phyloP scores from a whole-genome alignment of 2,113 vertebrate genomes.

The Gasterosteus nipponicus region DNA sequence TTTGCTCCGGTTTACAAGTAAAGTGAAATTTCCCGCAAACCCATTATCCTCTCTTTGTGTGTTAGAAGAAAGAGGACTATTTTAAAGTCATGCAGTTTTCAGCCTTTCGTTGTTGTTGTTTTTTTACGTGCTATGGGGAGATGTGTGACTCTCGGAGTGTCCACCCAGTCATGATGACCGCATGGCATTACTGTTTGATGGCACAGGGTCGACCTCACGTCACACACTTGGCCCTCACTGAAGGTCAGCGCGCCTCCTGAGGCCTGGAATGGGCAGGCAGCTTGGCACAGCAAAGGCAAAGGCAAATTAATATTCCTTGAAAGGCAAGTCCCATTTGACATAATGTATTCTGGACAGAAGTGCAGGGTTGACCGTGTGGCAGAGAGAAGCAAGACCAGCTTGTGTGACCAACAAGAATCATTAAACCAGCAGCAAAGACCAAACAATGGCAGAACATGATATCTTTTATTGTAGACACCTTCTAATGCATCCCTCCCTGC shows the following conservation, averaged over 20 bases:
- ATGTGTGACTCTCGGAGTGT: conserved; percentile 7
- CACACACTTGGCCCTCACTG: conserved; percentile 27
- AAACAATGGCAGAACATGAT: conserved; percentile 2
- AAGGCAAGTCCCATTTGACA: conserved; percentile 25
- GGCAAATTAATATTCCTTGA: conserved; percentile 30
- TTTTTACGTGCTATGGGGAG: conserved; percentile 32
- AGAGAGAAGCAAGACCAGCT: neutral
- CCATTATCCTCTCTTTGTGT: conserved; percentile 49
- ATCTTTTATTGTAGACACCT: conserved; percentile 27
- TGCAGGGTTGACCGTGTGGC: neutral
- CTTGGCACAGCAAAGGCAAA: conserved; percentile 32
- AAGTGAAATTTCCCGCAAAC: conserved; percentile 28
- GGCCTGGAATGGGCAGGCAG: conserved; percentile 26
- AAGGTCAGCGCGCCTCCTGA: conserved; percentile 42
- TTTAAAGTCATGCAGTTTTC: conserved; percentile 19
- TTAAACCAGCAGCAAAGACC: conserved; percentile 24
- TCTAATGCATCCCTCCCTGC: conserved; percentile 8
- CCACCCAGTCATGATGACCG: conserved; percentile 16
- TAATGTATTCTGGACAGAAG: conserved; percentile 3
- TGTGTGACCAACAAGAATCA: conserved; percentile 8
- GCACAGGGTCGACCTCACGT: conserved; percentile 23
- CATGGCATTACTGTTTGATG: conserved; percentile 37
- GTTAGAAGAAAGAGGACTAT: conserved; percentile 17
- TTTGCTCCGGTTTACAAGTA: conserved; percentile 47
- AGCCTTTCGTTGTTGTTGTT: conserved; percentile 24